These are phyloP conservation scores for Agriotes lineatus DNA, from an alignment of 2,888 invertebrate genomes.

Conservation along the genomic window DNA sequence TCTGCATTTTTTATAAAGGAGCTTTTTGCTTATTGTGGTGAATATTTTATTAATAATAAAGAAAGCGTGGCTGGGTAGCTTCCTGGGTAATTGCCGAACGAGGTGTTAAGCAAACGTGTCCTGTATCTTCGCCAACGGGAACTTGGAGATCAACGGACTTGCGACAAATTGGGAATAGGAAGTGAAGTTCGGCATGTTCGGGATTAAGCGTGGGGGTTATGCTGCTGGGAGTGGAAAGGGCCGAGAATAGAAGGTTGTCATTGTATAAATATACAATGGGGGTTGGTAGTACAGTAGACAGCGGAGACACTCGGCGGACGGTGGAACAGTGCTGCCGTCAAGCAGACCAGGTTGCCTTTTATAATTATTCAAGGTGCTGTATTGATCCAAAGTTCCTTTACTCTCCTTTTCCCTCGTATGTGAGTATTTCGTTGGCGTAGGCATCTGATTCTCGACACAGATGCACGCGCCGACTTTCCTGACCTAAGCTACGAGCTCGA, in stretches of 20 bases:
- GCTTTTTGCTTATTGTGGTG: slow-evolving; percentile 35
- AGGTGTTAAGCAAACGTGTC: slow-evolving; percentile 23
- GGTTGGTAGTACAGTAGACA: slow-evolving; percentile 34
- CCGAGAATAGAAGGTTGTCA: slow-evolving; percentile 30
- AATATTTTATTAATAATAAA: slow-evolving; percentile 34
- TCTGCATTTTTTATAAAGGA: slow-evolving; percentile 37
- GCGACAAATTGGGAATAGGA: slow-evolving; percentile 26
- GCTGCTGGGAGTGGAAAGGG: neutral
- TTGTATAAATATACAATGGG: slow-evolving; percentile 38
- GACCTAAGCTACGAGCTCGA: slow-evolving; percentile 49
- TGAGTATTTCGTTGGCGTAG: slow-evolving; percentile 53
- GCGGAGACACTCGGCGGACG: slow-evolving; percentile 57
- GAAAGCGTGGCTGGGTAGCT: neutral
- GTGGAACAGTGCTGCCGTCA: slow-evolving; percentile 58
- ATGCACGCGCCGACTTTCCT: slow-evolving; percentile 50
- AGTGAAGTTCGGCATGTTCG: slow-evolving; percentile 23
- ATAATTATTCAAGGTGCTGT: slow-evolving; percentile 66
- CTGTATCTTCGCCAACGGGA: slow-evolving; percentile 21
- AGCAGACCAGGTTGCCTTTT: slow-evolving; percentile 64
- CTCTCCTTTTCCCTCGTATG: slow-evolving; percentile 57
- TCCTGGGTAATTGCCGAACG: slow-evolving; percentile 21
- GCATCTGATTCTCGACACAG: slow-evolving; percentile 51
- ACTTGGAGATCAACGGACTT: slow-evolving; percentile 12
- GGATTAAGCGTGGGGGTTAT: slow-evolving; percentile 4
- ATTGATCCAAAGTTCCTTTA: slow-evolving; percentile 64